A percentile compares a stretch with the other conserved stretches of the same genome.
These are phyloP conservation scores for Campoletis raptor DNA, from an alignment of 2,888 invertebrate species.

Conservation along the genomic window DNA sequence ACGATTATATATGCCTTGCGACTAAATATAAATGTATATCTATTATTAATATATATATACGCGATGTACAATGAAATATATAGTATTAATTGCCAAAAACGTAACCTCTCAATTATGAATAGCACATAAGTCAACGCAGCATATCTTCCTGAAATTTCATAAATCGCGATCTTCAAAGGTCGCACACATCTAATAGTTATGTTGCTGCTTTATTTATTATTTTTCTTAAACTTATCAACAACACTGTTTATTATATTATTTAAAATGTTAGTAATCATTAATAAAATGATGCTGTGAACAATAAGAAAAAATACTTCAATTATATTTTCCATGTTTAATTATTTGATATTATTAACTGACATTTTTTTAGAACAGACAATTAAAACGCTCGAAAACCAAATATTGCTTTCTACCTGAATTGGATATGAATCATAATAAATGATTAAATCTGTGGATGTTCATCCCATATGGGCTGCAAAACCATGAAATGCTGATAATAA, in stretches of 20 bases:
- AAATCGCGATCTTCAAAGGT: not conserved
- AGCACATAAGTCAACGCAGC: not conserved
- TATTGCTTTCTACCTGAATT: no score
- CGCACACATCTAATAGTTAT: not conserved
- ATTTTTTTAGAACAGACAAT: no score
- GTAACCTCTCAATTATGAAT: conserved; percentile 1
- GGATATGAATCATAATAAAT: no score
- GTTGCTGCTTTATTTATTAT: not conserved
- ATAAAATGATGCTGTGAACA: no score
- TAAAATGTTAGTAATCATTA: no score
- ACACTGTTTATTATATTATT: not conserved
- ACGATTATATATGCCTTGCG: not conserved
- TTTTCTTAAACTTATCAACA: not conserved
- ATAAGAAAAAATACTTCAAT: no score
- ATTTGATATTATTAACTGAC: no score
- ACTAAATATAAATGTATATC: no score
- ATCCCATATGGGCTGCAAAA: not conserved
- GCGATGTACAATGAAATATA: conserved; percentile 27
- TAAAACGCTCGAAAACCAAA: no score
- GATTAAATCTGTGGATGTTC: no score
- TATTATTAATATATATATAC: not conserved
- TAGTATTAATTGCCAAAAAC: conserved; percentile 46
- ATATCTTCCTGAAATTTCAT: conserved; percentile 16
- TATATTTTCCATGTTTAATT: no score
- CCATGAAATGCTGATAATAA: not conserved